These are phyloP conservation scores for Falco novaeseelandiae DNA, from an alignment of 2,797 vertebrate genomes.

Conservation along the genomic window DNA sequence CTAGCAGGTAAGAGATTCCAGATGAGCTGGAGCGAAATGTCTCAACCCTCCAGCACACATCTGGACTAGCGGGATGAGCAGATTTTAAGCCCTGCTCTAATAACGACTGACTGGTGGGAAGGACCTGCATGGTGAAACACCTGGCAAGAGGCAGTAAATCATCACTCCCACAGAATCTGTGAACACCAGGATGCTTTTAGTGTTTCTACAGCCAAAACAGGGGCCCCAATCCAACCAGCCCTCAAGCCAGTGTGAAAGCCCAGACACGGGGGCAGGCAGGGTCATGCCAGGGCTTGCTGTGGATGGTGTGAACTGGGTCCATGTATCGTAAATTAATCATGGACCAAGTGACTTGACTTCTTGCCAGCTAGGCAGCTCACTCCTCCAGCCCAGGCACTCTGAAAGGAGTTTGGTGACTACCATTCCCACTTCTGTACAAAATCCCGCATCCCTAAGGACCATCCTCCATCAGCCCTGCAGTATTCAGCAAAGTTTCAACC, in stretches of 20 bases:
- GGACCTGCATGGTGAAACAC: background rate
- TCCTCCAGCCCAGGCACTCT: background rate
- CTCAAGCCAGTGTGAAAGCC: background rate
- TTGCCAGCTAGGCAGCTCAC: background rate
- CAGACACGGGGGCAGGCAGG: background rate
- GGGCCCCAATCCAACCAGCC: background rate
- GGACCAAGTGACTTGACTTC: background rate
- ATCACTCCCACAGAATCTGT: background rate
- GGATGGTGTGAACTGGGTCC: background rate
- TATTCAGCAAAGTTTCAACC: background rate
- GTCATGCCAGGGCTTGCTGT: background rate
- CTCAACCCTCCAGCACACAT: background rate
- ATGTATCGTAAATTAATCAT: rapidly evolving
- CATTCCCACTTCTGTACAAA: background rate
- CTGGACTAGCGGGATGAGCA: background rate
- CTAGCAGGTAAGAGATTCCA: background rate
- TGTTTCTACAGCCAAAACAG: background rate
- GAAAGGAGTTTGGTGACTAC: background rate
- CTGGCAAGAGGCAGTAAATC: background rate
- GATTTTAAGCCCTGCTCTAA: background rate
- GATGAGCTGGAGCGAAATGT: background rate
- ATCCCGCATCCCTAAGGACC: background rate
- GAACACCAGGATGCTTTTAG: background rate
- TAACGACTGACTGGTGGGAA: rapidly evolving
- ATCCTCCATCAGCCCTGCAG: background rate